Base-by-base conservation (phyloP, 2,113 vertebrate species). In the Neomonachus schauinslandi region DNA sequence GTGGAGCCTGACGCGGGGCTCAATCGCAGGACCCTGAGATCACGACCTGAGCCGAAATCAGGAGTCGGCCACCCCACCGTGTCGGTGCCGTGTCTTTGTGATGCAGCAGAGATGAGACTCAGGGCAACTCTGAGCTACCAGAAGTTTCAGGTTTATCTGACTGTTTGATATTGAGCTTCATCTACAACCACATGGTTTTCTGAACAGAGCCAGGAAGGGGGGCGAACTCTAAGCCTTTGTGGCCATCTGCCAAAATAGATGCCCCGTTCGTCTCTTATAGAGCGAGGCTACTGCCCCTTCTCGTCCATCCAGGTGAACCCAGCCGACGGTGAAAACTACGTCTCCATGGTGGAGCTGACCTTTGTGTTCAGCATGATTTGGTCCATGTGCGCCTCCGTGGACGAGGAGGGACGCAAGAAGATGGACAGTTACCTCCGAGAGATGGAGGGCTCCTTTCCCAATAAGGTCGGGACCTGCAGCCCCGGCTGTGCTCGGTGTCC, bases 321-420 rank as follows among this genome's bases (percentile, higher is more conserved):
- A 0, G 96, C 98, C 0, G 99, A 99, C 61, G 33, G 42, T 0
- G 99, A 99, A 6, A 98, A 98, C 97, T 97, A 98, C 65, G 59
- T 89, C 3, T 90, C 91, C 8, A 98, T 99, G 98, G 98, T 99
- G n/a, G 99, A 99, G 93, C 98, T 99, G 63, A 99, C 98, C 79
- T 99, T 99, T 93, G 97, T 99, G 93, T 99, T 99, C 98, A 99
- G 99, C 95, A 98, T 99, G 93, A 99, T 99, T 98, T 99, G 99
- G 99, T 99, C 99, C 0, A 97, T 99, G 53, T 99, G 99, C 19
- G 99, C 99, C 4, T 99, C 99, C 0, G 99, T 99, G 89, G 99
- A 99, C 7, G 99, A 99, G 94, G 99, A 99, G 2, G 99, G 99
- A 39, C 99, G 99, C 67, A 99, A 99, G 98, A 99, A 99, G 97